Evolutionary conservation across 2,888 invertebrate genomes (phyloP).

Genomic region (Andrena fulva): DNA sequence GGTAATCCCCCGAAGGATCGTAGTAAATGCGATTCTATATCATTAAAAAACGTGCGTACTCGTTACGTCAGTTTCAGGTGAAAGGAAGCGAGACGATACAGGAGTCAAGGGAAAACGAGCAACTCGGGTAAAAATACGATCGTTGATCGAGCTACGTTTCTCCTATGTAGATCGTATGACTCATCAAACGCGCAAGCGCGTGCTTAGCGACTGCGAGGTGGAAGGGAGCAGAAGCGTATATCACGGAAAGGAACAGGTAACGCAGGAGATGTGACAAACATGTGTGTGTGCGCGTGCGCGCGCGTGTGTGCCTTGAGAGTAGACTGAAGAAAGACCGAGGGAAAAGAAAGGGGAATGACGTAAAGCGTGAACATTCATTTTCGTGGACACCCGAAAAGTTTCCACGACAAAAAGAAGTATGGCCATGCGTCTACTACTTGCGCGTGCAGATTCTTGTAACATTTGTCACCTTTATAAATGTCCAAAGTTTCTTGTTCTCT

Average conservation of each 20-base stretch:
- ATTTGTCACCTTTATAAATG: conserved; percentile 10
- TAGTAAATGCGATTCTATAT: conserved; percentile 4
- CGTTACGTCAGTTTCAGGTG: conserved; percentile 40
- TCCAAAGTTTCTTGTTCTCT: neutral
- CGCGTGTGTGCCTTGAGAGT: neutral
- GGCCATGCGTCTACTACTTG: neutral
- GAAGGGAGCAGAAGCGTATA: neutral
- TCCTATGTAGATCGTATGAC: neutral
- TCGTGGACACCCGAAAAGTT: conserved; percentile 2
- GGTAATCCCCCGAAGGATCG: neutral
- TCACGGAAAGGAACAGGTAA: neutral
- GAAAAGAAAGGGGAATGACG: neutral
- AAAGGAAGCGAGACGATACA: conserved; percentile 34
- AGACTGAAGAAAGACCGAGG: neutral
- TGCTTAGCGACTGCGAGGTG: neutral
- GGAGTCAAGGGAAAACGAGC: conserved; percentile 41
- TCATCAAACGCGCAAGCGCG: conserved; percentile 17
- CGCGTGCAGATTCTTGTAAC: conserved; percentile 1
- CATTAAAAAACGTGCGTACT: conserved; percentile 21
- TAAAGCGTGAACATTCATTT: conserved; percentile 15
- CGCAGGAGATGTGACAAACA: conserved; percentile 1
- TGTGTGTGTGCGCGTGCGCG: neutral
- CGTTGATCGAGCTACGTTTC: conserved; percentile 19
- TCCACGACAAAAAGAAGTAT: neutral
- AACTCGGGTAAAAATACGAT: conserved; percentile 23